Evolutionary conservation across 2,113 vertebrate genomes (phyloP), one percentile per base, ranked within the genome.

Genomic region (Acrocephalus kingi): DNA sequence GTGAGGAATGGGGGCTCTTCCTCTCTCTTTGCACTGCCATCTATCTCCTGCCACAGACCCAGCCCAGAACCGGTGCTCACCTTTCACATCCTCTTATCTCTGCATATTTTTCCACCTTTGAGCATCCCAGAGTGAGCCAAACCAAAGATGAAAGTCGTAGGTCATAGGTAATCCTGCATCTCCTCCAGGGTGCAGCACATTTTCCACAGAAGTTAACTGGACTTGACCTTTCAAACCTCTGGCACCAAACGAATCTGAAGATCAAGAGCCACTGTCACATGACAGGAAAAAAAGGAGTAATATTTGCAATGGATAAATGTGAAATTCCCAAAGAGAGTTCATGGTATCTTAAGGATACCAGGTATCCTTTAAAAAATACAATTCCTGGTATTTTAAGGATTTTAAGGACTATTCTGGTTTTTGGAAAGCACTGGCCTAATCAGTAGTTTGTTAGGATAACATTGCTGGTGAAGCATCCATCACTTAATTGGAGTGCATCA

Each of bases 141-240:
- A 92, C 4, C 2, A 68, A 79, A 73, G 52, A 30, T 13, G 10
- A 43, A 75, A 56, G 61, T 20, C 5, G 2, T 41, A 13, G 23
- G 14, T 78, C 2, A 0, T 22, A 11, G 0, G 0, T 16, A 52
- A 71, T 45, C 59, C n/a, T 37, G 15, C 30, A 17, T 49, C 15
- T 67, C 59, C 35, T 67, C 59, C 45, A 30, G n/a, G 1, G 8
- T 10, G 27, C 58, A 45, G 23, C 13, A 69, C 28, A 0, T 59
- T 81, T 90, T 55, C 68, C 67, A 67, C 66, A 74, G 37, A 28
- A 1, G 0, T 22, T 59, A 14, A 15, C 31, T 63, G 43, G 68
- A 67, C 33, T 77, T 46, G 13, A 55, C 12, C 46, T 79, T 35
- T 30, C 43, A 77, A 64, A 84, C 56, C 11, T 51, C 52, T 63